Evolutionary conservation across 2,113 vertebrate genomes (phyloP).

Genomic region (Glaucomys volans): DNA sequence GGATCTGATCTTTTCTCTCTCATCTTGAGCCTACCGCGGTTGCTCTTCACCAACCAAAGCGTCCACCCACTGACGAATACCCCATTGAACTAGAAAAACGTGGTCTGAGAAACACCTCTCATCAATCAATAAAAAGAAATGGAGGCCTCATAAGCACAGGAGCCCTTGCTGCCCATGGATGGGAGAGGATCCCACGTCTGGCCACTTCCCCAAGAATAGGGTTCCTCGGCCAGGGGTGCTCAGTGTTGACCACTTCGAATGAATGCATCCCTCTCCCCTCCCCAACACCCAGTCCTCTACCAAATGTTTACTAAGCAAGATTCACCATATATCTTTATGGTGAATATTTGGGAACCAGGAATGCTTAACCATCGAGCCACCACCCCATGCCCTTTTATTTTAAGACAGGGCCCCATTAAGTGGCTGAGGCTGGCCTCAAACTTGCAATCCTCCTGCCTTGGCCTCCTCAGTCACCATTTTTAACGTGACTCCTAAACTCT

Average conservation of each 20-base stretch:
- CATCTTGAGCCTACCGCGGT: not conserved
- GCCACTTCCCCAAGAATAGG: too few relatives aligned
- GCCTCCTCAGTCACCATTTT: not conserved
- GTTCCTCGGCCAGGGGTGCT: not conserved
- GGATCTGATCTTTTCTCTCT: not conserved
- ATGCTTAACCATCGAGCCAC: not conserved
- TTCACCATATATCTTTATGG: not conserved
- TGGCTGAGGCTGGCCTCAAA: not conserved
- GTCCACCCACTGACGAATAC: not conserved
- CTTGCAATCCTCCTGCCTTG: not conserved
- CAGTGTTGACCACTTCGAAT: not conserved
- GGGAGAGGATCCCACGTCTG: not conserved
- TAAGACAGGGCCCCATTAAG: not conserved
- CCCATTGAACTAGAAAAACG: not conserved
- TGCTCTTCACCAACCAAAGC: not conserved
- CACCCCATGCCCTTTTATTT: not conserved
- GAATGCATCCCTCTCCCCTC: not conserved
- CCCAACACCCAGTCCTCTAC: not conserved
- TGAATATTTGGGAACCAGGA: not conserved
- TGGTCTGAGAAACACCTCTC: not conserved
- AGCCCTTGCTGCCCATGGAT: not conserved
- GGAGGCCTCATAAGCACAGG: not conserved
- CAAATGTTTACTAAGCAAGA: not conserved
- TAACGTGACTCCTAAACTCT: not conserved
- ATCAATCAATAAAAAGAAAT: not conserved